Percentiles rank a stretch among this genome's conserved stretches.
Conservation (phyloP, 2,888 invertebrate genomes). For the Druceiella hillmani region DNA sequence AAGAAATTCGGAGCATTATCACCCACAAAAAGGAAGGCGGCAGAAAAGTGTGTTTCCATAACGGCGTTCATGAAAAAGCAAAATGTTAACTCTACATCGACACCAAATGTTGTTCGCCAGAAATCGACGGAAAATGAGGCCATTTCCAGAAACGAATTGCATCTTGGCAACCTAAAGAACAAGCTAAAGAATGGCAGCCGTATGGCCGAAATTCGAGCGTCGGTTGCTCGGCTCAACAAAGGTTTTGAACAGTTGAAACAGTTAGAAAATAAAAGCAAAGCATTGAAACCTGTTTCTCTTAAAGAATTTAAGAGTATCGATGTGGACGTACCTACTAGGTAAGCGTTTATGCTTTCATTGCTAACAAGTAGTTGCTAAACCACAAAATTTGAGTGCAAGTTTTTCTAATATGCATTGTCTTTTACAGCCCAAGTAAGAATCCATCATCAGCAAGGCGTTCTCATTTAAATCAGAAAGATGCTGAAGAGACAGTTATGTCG, state of each 20-base stretch:
- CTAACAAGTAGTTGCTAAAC: too few relatives aligned
- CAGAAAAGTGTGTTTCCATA: constrained; percentile 26
- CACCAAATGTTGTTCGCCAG: constrained; percentile 12
- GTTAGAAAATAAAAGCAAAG: constrained; percentile 30
- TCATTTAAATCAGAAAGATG: too few relatives aligned
- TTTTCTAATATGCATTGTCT: too few relatives aligned
- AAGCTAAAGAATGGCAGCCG: constrained; percentile 63
- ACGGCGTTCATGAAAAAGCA: constrained; percentile 26
- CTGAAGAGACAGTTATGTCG: constrained; percentile 42
- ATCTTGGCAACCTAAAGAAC: constrained; percentile 63
- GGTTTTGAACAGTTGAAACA: constrained; percentile 57
- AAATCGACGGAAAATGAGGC: too few relatives aligned
- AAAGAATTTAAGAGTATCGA: constrained; percentile 69
- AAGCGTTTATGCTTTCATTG: constrained; percentile 10
- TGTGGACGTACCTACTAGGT: constrained; percentile 72
- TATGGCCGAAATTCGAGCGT: constrained; percentile 63
- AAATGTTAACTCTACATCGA: constrained; percentile 23
- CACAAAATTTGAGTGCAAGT: too few relatives aligned
- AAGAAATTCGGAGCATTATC: constrained; percentile 34
- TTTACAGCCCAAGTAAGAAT: constrained; percentile 60
- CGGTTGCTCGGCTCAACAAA: constrained; percentile 60
- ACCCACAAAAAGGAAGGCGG: constrained; percentile 30
- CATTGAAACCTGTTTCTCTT: constrained; percentile 47
- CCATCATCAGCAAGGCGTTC: too few relatives aligned
- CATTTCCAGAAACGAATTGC: constrained; percentile 58